A percentile compares a stretch with the other conserved stretches of the same genome.
phyloP scores from a whole-genome alignment of 2,888 invertebrate genomes.

The Timandra comae region DNA sequence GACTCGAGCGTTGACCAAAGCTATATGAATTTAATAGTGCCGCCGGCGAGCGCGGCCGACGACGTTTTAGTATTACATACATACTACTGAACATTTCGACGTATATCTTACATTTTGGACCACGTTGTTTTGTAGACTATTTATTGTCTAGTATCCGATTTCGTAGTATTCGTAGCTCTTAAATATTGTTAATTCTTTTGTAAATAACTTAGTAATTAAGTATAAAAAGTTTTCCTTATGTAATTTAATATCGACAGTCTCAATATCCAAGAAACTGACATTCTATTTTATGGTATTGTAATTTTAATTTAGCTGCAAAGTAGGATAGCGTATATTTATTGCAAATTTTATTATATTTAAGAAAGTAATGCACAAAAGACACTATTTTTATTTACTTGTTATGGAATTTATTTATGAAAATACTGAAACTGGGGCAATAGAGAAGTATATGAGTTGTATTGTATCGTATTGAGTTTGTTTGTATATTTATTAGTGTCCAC shows the following conservation, averaged over 20 bases:
- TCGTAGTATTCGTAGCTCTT: conserved; percentile 65
- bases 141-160: conserved; percentile 65
- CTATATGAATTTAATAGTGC: conserved; percentile 55
- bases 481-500: too few relatives aligned
- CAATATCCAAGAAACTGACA: conserved; percentile 33
- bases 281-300: conserved; percentile 37
- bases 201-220: conserved; percentile 67
- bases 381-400: conserved; percentile 57
- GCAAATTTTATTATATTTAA: conserved; percentile 49
- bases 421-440: conserved; percentile 46
- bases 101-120: conserved; percentile 54
- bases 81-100: conserved; percentile 37
- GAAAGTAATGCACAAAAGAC: conserved; percentile 68
- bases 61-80: conserved; percentile 17
- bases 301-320: conserved; percentile 39
- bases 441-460: conserved; percentile 14
- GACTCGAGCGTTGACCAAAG: conserved; percentile 62
- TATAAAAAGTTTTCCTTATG: conserved; percentile 48
- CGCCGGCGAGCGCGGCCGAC: conserved; percentile 7
- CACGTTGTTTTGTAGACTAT: conserved; percentile 64
- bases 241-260: conserved; percentile 33
- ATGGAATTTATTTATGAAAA: conserved; percentile 52
- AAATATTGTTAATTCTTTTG: conserved; percentile 65
- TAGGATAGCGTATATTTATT: conserved; percentile 65
- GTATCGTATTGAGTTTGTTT: conserved; percentile 6